Base-by-base conservation (phyloP, 2,888 invertebrate species). In the Drosophila villosipedis region DNA sequence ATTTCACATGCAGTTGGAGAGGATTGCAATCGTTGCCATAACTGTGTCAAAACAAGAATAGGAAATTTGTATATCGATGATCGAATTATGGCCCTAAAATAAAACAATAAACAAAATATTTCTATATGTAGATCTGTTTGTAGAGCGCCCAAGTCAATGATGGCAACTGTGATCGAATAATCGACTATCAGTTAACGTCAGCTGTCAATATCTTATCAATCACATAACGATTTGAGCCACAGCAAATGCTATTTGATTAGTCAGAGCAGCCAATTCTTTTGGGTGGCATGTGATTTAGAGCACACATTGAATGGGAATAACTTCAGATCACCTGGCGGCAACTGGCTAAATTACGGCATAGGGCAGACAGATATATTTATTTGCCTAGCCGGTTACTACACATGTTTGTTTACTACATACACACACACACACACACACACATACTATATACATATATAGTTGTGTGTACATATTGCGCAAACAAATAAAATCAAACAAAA, bases 171-270 rank as follows among this genome's bases (percentile, higher is more conserved):
- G 31, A 62, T 55, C 43, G 33, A 25, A 35, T 30, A 22, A 52
- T 31, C 39, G 49, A 50, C 49, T 72, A 78, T 80, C 81, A 77
- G 82, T 83, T 80, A 73, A 39, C 58, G 41, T 66, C 62, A 49
- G 41, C 64, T 60, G 57, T 49, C 64, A 62, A 75, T 84, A 84
- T 88, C 84, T 90, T 84, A 90, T 84, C 84, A 78, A 73, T 78
- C 73, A 66, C 60, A 72, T 57, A 64, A 35, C 33, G 67, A 55
- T 64, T 58, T 35, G 47, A 68, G 67, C 63, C 64, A 57, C 35
- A 52, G 4, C 68, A 74, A 76, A 69, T 67, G 68, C 49, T 67
- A 52, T 66, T 43, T 61, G 84, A 84, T 90, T 88, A 83, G 77
- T 88, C 85, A 90, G 60, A 62, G 61, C 25, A 30, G 31, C 6